phyloP scores from a whole-genome alignment of 2,113 vertebrate species.

The Phoxinus phoxinus region DNA sequence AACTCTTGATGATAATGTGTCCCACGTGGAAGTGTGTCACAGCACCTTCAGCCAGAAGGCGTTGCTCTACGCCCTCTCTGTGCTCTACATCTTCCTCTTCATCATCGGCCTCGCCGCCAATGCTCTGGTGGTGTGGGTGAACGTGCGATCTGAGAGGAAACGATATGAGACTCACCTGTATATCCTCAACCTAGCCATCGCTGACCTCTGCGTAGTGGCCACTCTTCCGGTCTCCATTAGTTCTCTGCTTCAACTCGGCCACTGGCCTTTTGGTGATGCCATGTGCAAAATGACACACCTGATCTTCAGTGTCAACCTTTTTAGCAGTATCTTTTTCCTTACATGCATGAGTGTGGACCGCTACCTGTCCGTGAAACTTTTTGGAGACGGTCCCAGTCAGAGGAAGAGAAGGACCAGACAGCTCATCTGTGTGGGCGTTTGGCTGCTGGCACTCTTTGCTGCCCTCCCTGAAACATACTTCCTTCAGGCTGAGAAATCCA shows the following conservation, averaged over 20 bases:
- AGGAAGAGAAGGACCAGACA: slow-evolving; percentile 78
- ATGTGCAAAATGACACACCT: slow-evolving; percentile 88
- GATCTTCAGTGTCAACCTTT: slow-evolving; percentile 90
- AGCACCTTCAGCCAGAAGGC: slow-evolving; percentile 72
- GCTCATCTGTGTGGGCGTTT: slow-evolving; percentile 82
- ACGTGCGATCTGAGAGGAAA: slow-evolving; percentile 81
- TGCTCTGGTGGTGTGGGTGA: slow-evolving; percentile 87
- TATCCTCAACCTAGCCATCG: slow-evolving; percentile 87
- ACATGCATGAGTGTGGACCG: slow-evolving; percentile 90
- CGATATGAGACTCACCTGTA: slow-evolving; percentile 89
- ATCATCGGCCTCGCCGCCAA: slow-evolving; percentile 87
- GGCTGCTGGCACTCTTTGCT: slow-evolving; percentile 84
- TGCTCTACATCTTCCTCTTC: slow-evolving; percentile 90
- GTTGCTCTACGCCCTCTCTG: slow-evolving; percentile 81
- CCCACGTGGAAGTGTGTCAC: slow-evolving; percentile 77
- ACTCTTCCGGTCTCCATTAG: slow-evolving; percentile 89
- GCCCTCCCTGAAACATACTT: slow-evolving; percentile 89
- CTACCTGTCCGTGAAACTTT: slow-evolving; percentile 81
- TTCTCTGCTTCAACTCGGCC: slow-evolving; percentile 85
- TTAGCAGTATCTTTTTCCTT: slow-evolving; percentile 93
- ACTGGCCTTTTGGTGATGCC: slow-evolving; percentile 88
- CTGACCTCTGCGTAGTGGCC: slow-evolving; percentile 86
- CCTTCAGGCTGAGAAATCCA: slow-evolving; percentile 80
- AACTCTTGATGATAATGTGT: slow-evolving; percentile 70
- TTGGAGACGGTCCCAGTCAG: slow-evolving; percentile 65